Evolutionary conservation across 2,888 invertebrate genomes (phyloP).

Genomic region (Eudemis profundana): DNA sequence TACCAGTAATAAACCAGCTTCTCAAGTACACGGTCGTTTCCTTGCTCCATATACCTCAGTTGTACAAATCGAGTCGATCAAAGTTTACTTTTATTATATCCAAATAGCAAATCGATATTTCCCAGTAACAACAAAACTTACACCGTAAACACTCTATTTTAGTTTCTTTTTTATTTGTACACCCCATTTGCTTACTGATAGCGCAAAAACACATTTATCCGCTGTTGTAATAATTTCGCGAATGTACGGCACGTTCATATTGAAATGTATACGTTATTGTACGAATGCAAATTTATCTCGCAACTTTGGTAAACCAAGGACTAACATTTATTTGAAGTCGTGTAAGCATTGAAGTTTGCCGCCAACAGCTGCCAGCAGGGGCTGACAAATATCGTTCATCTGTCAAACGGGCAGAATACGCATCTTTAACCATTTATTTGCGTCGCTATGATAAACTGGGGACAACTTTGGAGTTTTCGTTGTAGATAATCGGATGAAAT

Average conservation of each 20-base stretch:
- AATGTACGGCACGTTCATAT: neutral
- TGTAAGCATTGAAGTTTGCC: slow-evolving; percentile 67
- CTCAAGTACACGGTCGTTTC: too few species aligned
- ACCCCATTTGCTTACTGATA: slow-evolving; percentile 8
- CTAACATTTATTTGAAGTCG: slow-evolving; percentile 68
- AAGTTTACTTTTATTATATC: too few species aligned
- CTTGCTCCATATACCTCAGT: too few species aligned
- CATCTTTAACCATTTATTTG: slow-evolving; percentile 37
- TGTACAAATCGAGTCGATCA: too few species aligned
- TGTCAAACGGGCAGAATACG: slow-evolving; percentile 68
- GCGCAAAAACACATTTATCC: slow-evolving; percentile 13
- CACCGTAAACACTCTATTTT: slow-evolving; percentile 12
- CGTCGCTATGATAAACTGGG: slow-evolving; percentile 40
- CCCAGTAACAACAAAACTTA: neutral
- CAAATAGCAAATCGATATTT: too few species aligned
- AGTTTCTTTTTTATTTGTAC: slow-evolving; percentile 6
- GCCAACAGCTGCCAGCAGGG: slow-evolving; percentile 61
- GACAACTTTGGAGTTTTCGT: slow-evolving; percentile 28
- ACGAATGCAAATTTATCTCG: slow-evolving; percentile 37
- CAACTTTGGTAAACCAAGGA: slow-evolving; percentile 54
- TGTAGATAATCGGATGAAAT: slow-evolving; percentile 9
- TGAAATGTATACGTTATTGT: slow-evolving; percentile 19
- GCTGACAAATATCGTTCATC: slow-evolving; percentile 74
- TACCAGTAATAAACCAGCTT: too few species aligned
- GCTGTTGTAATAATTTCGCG: slow-evolving; percentile 11